These are phyloP conservation scores for Pampus argenteus DNA, from an alignment of 2,797 vertebrate species.

Conservation along the genomic window DNA sequence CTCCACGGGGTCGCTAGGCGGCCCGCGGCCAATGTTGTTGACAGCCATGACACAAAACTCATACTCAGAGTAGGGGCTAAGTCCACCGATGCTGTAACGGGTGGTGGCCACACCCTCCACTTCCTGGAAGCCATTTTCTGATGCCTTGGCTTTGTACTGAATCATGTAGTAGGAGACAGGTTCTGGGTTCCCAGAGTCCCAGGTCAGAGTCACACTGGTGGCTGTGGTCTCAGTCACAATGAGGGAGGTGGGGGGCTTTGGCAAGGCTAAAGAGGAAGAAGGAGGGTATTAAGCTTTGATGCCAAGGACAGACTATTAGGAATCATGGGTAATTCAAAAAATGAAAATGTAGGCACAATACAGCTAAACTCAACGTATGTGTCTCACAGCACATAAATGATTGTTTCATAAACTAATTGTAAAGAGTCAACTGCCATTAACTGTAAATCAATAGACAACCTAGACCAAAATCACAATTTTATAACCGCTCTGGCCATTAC, in stretches of 20 bases:
- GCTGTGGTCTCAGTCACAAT: constrained; percentile 95
- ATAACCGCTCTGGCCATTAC: constrained; percentile 42
- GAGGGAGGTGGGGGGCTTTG: constrained; percentile 92
- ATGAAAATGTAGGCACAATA: constrained; percentile 29
- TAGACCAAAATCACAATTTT: constrained; percentile 55
- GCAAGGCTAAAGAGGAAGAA: constrained; percentile 85
- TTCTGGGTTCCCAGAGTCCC: constrained; percentile 95
- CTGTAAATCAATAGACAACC: constrained; percentile 45
- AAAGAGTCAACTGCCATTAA: constrained; percentile 47
- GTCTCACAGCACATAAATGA: constrained; percentile 34
- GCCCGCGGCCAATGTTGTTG: constrained; percentile 95
- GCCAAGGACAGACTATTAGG: constrained; percentile 11
- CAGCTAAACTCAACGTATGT: constrained; percentile 24
- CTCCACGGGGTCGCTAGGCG: constrained; percentile 91
- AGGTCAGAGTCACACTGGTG: constrained; percentile 95
- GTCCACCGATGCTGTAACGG: constrained; percentile 96
- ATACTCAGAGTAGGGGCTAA: constrained; percentile 95
- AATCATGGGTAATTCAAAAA: constrained; percentile 21
- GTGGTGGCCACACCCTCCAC: constrained; percentile 96
- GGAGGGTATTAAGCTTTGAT: constrained; percentile 21
- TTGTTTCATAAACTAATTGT: constrained; percentile 53
- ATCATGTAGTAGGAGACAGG: constrained; percentile 95
- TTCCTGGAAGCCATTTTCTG: constrained; percentile 91
- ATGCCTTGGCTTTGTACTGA: constrained; percentile 90
- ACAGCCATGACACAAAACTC: constrained; percentile 94